A percentile compares a stretch with the other conserved stretches of the same genome.
Evolutionary conservation across 2,888 invertebrate species (phyloP).

Genomic region (Listrodromus nycthemerus): DNA sequence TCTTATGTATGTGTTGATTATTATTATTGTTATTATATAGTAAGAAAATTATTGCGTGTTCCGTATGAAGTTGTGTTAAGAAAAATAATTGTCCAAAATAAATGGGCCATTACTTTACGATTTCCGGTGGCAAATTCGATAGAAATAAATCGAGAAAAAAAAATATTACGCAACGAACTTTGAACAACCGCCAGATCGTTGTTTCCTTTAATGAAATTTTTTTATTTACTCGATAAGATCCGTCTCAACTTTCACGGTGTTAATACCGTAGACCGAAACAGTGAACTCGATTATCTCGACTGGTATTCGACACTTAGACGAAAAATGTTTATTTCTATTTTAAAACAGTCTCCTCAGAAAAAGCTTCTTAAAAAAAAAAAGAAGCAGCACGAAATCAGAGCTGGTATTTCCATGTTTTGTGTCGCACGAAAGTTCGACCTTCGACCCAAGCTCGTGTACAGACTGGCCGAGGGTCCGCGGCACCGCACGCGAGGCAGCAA

Average conservation of each 20-base stretch:
- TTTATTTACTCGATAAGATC: neutral
- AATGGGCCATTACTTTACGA: neutral
- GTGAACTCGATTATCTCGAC: neutral
- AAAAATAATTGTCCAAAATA: too few species aligned
- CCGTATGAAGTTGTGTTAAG: too few species aligned
- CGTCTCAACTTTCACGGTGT: neutral
- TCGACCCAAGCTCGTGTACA: conserved; percentile 5
- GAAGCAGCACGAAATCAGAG: conserved; percentile 5
- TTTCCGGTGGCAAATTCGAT: neutral
- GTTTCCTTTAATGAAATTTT: too few species aligned
- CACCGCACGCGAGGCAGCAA: conserved; percentile 2
- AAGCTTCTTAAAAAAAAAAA: neutral
- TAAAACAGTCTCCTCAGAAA: neutral
- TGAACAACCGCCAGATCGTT: neutral
- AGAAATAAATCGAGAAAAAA: neutral
- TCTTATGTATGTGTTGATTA: too few species aligned
- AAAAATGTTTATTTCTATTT: neutral
- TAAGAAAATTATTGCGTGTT: too few species aligned
- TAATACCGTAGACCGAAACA: neutral
- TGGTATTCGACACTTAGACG: neutral
- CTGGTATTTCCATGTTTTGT: conserved; percentile 1
- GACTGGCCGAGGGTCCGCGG: neutral
- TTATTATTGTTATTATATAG: too few species aligned
- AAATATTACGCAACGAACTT: neutral
- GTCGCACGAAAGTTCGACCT: conserved; percentile 13